phyloP scores from a whole-genome alignment of 2,113 vertebrate species.

The Arothron firmamentum region DNA sequence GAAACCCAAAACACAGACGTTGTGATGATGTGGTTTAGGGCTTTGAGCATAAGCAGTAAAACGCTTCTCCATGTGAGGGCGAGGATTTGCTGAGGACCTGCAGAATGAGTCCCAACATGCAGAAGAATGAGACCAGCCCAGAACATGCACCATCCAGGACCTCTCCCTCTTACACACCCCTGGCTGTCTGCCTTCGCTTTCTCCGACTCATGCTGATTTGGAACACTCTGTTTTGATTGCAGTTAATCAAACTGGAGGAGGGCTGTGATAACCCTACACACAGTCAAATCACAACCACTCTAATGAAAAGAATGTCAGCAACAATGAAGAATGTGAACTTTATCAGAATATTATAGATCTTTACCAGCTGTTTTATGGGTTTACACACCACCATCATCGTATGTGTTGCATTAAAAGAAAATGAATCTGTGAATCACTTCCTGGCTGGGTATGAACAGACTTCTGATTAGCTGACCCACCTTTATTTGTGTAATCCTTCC shows the following conservation, averaged over 20 bases:
- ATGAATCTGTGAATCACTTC: slow-evolving; percentile 53
- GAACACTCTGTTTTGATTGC: not conserved
- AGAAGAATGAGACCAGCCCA: slow-evolving; percentile 38
- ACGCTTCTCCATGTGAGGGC: too few relatives aligned
- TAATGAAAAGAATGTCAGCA: too few relatives aligned
- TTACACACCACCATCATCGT: not conserved
- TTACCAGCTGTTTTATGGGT: not conserved
- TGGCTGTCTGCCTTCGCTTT: slow-evolving; percentile 8
- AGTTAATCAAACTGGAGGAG: not conserved
- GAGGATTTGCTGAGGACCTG: slow-evolving; percentile 1
- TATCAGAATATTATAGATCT: too few relatives aligned
- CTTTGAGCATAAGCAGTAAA: too few relatives aligned
- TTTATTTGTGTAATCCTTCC: slow-evolving; percentile 50
- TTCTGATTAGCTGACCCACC: slow-evolving; percentile 37
- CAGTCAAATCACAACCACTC: too few relatives aligned
- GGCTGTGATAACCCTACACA: not conserved
- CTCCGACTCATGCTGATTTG: not conserved
- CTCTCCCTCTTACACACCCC: slow-evolving; percentile 15
- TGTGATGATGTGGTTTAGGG: too few relatives aligned
- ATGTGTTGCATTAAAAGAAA: not conserved
- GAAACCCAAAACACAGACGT: too few relatives aligned
- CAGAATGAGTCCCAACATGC: slow-evolving; percentile 56
- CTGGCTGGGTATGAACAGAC: slow-evolving; percentile 39
- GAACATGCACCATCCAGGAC: slow-evolving; percentile 27
- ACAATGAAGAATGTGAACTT: too few relatives aligned